Percentiles rank a stretch among this genome's conserved stretches.
phyloP scores from a whole-genome alignment of 2,113 vertebrate species.

The Hemiscyllium ocellatum region DNA sequence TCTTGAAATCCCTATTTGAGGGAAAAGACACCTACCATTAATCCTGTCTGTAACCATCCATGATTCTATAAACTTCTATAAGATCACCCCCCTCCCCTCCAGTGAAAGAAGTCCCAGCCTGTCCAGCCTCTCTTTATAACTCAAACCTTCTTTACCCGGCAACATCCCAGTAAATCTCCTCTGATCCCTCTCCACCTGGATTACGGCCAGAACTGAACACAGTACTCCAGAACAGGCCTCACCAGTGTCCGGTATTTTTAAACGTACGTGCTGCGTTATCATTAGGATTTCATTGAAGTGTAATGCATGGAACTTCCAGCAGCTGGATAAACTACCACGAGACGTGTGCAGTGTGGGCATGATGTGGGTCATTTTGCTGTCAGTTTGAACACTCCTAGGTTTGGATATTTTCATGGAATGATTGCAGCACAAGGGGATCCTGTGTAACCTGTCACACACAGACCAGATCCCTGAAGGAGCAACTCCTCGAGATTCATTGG shows the following conservation, averaged over 20 bases:
- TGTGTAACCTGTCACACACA: neutral
- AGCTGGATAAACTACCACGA: neutral
- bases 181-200: too few species aligned
- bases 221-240: too few species aligned
- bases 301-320: neutral
- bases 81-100: too few species aligned
- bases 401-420: neutral
- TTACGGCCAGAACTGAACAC: too few species aligned
- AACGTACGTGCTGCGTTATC: neutral
- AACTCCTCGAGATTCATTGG: neutral
- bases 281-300: neutral
- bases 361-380: neutral
- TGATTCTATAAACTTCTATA: too few species aligned
- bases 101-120: too few species aligned
- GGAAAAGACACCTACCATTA: too few species aligned
- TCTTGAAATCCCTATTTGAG: too few species aligned
- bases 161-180: too few species aligned
- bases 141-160: too few species aligned
- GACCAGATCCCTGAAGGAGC: neutral
- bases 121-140: too few species aligned
- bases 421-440: neutral
- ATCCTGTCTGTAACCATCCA: too few species aligned
- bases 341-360: neutral
- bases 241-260: neutral
- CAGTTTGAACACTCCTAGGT: neutral